These are phyloP conservation scores for Todiramphus chloris DNA, from an alignment of 2,113 vertebrate genomes.

Conservation along the genomic window DNA sequence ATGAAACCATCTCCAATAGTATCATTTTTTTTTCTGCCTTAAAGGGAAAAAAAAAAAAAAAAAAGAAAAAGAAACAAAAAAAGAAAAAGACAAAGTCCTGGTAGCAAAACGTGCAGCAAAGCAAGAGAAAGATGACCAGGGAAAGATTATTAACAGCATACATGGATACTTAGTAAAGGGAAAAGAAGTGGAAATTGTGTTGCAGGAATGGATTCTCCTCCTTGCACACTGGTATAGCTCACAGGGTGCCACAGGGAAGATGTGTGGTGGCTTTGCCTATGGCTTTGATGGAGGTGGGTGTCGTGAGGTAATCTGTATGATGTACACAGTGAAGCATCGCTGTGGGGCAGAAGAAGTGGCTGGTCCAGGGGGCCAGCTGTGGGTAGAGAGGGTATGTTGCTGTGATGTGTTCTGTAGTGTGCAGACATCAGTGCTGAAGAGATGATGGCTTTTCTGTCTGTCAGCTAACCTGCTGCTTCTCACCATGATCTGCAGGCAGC, in stretches of 20 bases:
- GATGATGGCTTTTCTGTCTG: not conserved
- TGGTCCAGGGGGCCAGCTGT: not conserved
- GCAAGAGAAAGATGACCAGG: not conserved
- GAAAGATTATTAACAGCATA: not conserved
- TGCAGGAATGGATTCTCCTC: not conserved
- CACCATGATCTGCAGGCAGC: not conserved
- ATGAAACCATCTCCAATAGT: not conserved
- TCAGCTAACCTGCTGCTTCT: not conserved
- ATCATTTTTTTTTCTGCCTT: not conserved
- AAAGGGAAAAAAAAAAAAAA: not conserved
- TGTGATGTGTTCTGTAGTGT: rapidly evolving
- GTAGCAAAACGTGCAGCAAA: not conserved
- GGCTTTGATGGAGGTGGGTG: not conserved
- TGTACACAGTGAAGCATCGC: not conserved
- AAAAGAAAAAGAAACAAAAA: too few relatives aligned
- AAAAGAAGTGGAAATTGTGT: not conserved
- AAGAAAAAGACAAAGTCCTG: not conserved
- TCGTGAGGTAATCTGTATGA: not conserved
- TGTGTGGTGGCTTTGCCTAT: not conserved
- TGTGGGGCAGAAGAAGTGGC: not conserved
- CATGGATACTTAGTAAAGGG: not conserved
- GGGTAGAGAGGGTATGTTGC: not conserved
- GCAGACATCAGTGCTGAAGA: not conserved
- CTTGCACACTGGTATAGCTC: not conserved
- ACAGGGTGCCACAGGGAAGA: not conserved